phyloP scores from a whole-genome alignment of 2,888 invertebrate species.

The Eupithecia abbreviata region DNA sequence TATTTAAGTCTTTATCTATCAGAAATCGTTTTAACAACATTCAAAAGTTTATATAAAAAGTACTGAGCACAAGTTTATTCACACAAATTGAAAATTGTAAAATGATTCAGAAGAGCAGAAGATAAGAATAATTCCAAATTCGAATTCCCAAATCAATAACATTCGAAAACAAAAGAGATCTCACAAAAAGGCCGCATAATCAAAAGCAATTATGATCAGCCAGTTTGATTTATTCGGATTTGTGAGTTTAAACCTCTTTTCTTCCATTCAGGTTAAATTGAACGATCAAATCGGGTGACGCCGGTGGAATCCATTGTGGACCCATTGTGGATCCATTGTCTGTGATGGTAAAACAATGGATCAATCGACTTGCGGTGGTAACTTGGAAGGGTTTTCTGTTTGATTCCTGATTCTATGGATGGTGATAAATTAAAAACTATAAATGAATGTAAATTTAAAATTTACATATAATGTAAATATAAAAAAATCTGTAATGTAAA shows the following conservation, averaged over 20 bases:
- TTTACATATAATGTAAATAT: too few relatives aligned
- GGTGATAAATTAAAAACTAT: background rate
- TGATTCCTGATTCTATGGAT: conserved; percentile 25
- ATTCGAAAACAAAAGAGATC: conserved; percentile 55
- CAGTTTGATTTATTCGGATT: conserved; percentile 75
- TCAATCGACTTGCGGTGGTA: conserved; percentile 58
- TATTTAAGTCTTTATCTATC: background rate
- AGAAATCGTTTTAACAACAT: background rate
- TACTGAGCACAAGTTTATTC: too few relatives aligned
- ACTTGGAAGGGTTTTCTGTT: conserved; percentile 51
- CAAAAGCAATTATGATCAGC: conserved; percentile 69
- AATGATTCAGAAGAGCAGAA: background rate
- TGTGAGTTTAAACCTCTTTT: conserved; percentile 77
- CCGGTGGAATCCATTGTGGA: conserved; percentile 23
- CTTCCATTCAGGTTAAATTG: conserved; percentile 77
- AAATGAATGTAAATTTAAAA: too few relatives aligned
- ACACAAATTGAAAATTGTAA: background rate
- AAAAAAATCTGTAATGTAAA: too few relatives aligned
- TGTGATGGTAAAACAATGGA: conserved; percentile 65
- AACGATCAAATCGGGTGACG: conserved; percentile 69
- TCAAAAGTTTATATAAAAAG: background rate
- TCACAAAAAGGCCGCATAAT: conserved; percentile 57
- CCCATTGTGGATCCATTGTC: conserved; percentile 37
- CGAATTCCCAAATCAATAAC: conserved; percentile 29
- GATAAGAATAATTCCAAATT: background rate